Conservation (phyloP, 2,113 vertebrate species). For the Pelobates fuscus region DNA sequence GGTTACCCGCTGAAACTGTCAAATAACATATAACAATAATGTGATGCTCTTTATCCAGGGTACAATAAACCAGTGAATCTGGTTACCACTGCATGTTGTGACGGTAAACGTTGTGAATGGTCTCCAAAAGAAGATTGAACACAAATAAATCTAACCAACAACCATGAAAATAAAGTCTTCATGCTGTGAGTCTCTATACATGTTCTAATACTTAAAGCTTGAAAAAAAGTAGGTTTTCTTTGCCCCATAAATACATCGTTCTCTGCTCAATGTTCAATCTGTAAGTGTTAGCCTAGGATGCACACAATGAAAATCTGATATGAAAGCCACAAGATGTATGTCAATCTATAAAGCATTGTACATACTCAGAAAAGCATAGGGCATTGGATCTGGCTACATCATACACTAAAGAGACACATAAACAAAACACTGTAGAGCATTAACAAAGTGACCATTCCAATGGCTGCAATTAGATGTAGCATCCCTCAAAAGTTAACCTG, state of each 20-base stretch:
- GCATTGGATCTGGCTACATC: not conserved
- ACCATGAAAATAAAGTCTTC: constrained; percentile 19
- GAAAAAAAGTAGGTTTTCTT: not conserved
- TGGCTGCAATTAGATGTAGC: too few species aligned
- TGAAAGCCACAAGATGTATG: not conserved
- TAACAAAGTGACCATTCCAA: too few species aligned
- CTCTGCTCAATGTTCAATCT: not conserved
- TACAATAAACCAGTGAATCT: constrained; percentile 23
- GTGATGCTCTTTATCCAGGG: constrained; percentile 10
- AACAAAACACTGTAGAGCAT: too few species aligned
- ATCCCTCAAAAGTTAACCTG: too few species aligned
- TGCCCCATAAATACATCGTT: not conserved
- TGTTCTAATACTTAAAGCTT: constrained; percentile 21
- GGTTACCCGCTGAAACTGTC: constrained; percentile 28
- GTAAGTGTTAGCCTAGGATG: not conserved
- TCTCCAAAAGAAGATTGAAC: constrained; percentile 15
- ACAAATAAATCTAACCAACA: constrained; percentile 14
- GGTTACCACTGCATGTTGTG: constrained; percentile 30
- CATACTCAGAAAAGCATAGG: not conserved
- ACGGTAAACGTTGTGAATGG: constrained; percentile 33
- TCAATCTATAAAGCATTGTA: not conserved
- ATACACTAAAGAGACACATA: not conserved
- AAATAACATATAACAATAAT: constrained; percentile 23
- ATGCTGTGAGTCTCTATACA: constrained; percentile 38
- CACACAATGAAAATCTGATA: not conserved